phyloP scores from a whole-genome alignment of 2,797 vertebrate species.

The Tachyglossus aculeatus region DNA sequence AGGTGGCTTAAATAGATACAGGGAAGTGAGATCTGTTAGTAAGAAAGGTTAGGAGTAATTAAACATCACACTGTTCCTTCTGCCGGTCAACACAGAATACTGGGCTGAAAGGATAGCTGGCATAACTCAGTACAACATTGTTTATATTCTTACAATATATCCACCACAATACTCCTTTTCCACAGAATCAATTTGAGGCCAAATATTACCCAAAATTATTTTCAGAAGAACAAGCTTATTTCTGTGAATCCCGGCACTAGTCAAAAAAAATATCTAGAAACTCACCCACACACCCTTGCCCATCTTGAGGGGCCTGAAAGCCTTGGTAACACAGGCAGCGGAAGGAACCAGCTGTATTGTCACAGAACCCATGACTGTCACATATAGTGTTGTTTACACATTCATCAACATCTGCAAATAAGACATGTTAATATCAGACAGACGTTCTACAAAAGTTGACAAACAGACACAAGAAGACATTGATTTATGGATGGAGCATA shows the following conservation, averaged over 20 bases:
- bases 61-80: too few relatives aligned
- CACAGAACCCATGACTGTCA: slow-evolving; percentile 88
- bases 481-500: not conserved
- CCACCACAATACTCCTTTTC: too few relatives aligned
- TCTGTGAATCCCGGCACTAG: not conserved
- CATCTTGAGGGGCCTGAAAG: slow-evolving; percentile 85
- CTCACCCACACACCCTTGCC: slow-evolving; percentile 88
- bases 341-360: slow-evolving; percentile 90
- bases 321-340: slow-evolving; percentile 93
- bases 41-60: too few relatives aligned
- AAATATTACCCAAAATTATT: not conserved
- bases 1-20: too few relatives aligned
- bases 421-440: slow-evolving; percentile 59
- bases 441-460: slow-evolving; percentile 24
- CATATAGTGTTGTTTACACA: slow-evolving; percentile 88
- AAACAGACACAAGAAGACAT: slow-evolving; percentile 3
- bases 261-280: slow-evolving; percentile 9
- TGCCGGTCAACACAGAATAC: too few relatives aligned
- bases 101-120: too few relatives aligned
- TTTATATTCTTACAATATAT: too few relatives aligned
- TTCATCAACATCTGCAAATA: slow-evolving; percentile 89
- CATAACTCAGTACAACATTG: too few relatives aligned
- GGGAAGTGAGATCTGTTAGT: too few relatives aligned
- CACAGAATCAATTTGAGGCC: not conserved
- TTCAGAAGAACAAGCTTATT: not conserved